A percentile compares a stretch with the other conserved stretches of the same genome.
phyloP scores from a whole-genome alignment of 2,113 vertebrate species.

The Pachycephala philippinensis region DNA sequence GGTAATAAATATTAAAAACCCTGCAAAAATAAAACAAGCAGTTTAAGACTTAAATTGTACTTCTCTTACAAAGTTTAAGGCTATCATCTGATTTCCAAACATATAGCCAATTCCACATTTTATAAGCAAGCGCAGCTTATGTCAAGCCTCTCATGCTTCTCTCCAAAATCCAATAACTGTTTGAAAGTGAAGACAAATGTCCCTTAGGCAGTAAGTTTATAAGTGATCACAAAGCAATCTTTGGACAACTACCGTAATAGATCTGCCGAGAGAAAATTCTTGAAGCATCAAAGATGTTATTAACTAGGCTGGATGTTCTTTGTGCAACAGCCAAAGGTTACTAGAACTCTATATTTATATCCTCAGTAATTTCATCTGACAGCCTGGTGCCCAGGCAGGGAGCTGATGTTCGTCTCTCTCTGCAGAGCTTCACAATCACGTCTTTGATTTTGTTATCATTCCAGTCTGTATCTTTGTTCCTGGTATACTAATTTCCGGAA shows the following conservation, averaged over 20 bases:
- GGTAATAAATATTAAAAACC: not conserved
- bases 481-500: not conserved
- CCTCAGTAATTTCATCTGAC: not conserved
- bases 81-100: not conserved
- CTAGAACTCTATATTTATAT: slow-evolving; percentile 17
- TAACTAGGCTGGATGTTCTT: not conserved
- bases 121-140: not conserved
- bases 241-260: not conserved
- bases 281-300: not conserved
- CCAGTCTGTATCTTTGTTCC: not conserved
- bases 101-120: not conserved
- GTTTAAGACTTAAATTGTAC: not conserved
- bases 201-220: not conserved
- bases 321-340: not conserved
- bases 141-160: not conserved
- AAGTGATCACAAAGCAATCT: not conserved
- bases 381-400: not conserved
- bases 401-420: not conserved
- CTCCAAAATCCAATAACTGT: not conserved
- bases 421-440: not conserved
- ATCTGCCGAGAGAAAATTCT: slow-evolving; percentile 16
- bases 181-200: not conserved
- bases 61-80: not conserved
- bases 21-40: not conserved
- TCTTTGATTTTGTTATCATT: not conserved